Percentiles rank a stretch among this genome's conserved stretches.
These are phyloP conservation scores for Minunthozetes semirufus DNA, from an alignment of 2,888 invertebrate genomes.

Conservation along the genomic window DNA sequence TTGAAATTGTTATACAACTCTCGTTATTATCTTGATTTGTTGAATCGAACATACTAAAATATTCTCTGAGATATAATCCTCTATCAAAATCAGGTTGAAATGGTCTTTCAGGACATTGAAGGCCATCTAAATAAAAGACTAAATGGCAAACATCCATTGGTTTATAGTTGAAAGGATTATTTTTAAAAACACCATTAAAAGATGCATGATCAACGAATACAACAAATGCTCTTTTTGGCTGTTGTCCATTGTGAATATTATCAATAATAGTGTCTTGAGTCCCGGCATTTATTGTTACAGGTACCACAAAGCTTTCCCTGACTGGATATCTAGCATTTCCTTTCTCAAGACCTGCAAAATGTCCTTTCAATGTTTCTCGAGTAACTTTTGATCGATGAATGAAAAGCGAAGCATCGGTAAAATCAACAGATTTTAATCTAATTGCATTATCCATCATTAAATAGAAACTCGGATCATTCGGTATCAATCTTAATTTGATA, in stretches of 20 bases:
- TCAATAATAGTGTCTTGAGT: neutral
- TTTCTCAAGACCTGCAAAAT: neutral
- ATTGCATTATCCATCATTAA: neutral
- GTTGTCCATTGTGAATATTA: conserved; percentile 13
- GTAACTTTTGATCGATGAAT: neutral
- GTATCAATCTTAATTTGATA: neutral
- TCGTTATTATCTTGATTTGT: neutral
- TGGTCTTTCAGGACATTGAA: neutral
- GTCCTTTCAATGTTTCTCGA: neutral
- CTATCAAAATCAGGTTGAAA: neutral
- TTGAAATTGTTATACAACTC: neutral
- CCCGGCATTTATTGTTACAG: neutral
- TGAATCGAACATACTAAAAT: neutral
- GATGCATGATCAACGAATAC: conserved; percentile 5
- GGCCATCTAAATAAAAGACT: neutral
- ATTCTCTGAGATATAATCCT: neutral
- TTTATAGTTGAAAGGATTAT: conserved; percentile 10
- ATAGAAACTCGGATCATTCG: conserved; percentile 10
- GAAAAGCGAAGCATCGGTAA: neutral
- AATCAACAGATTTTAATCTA: neutral
- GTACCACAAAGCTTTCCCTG: neutral
- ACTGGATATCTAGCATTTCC: conserved; percentile 14
- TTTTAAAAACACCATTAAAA: conserved; percentile 20
- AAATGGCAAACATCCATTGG: neutral
- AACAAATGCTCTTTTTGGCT: conserved; percentile 14